Conservation (phyloP, 2,113 vertebrate genomes). For the Nothobranchius furzeri region DNA sequence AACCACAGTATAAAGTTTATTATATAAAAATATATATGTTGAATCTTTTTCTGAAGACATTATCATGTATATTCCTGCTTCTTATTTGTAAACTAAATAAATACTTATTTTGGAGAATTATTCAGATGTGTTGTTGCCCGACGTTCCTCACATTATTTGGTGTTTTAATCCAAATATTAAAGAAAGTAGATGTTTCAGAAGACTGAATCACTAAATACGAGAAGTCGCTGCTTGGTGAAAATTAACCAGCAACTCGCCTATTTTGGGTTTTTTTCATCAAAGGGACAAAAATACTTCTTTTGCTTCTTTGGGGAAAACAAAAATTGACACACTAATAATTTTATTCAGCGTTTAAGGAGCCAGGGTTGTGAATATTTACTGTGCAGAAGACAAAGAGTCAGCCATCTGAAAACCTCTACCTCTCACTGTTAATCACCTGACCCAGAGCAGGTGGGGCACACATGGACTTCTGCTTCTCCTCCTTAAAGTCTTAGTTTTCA, state of each 20-base stretch:
- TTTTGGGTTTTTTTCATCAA: not conserved
- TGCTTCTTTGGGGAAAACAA: not conserved
- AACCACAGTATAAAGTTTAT: too few relatives aligned
- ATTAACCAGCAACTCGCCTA: too few relatives aligned
- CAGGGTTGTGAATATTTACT: not conserved
- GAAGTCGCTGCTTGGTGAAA: not conserved
- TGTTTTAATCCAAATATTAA: too few relatives aligned
- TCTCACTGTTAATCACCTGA: slow-evolving; percentile 82
- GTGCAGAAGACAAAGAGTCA: not conserved
- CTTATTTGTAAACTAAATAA: too few relatives aligned
- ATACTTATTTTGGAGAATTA: too few relatives aligned
- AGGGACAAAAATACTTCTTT: not conserved
- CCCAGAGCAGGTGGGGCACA: not conserved
- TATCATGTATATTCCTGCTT: too few relatives aligned
- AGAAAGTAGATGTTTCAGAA: too few relatives aligned
- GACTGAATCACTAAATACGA: not conserved
- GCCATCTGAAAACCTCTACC: slow-evolving; percentile 82
- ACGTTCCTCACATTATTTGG: too few relatives aligned
- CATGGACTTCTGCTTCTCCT: not conserved
- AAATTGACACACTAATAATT: not conserved
- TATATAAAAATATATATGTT: too few relatives aligned
- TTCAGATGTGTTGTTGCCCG: too few relatives aligned
- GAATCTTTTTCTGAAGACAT: too few relatives aligned
- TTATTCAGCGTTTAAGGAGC: too few relatives aligned
- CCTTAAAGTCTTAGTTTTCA: not conserved